Evolutionary conservation across 2,888 invertebrate genomes (phyloP).

Genomic region (Xestia c-nigrum): DNA sequence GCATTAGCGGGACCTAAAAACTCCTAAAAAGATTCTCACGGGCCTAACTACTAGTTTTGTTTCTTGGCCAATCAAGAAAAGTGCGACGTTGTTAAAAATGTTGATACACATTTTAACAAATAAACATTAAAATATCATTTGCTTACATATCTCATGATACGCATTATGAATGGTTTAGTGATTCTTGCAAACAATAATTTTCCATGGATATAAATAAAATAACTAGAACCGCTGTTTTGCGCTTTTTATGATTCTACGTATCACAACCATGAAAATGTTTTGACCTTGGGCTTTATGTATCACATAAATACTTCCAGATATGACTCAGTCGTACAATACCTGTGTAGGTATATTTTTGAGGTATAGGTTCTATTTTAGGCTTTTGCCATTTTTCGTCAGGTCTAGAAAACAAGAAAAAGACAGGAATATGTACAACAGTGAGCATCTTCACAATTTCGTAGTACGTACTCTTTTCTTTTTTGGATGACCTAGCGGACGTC

Average conservation of each 20-base stretch:
- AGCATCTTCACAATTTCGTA: not conserved
- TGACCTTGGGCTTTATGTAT: slow-evolving; percentile 45
- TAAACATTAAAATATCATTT: too few species aligned
- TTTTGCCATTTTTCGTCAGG: not conserved
- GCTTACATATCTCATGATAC: not conserved
- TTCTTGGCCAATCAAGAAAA: not conserved
- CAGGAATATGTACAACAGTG: not conserved
- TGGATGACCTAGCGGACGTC: too few species aligned
- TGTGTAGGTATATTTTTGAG: not conserved
- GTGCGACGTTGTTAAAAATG: not conserved
- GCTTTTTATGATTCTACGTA: slow-evolving; percentile 58
- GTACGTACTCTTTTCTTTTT: too few species aligned
- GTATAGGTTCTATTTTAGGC: not conserved
- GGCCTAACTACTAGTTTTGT: not conserved
- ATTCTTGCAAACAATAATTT: slow-evolving; percentile 37
- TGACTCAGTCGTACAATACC: slow-evolving; percentile 34
- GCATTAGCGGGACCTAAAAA: not conserved
- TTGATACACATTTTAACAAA: too few species aligned
- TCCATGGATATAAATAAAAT: slow-evolving; percentile 50
- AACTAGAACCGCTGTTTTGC: slow-evolving; percentile 43
- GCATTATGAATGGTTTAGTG: not conserved
- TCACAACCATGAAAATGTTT: slow-evolving; percentile 47
- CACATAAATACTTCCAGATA: slow-evolving; percentile 44
- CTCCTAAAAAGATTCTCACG: not conserved
- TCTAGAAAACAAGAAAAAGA: not conserved